These are phyloP conservation scores for Diachasmimorpha longicaudata DNA, from an alignment of 1,140 invertebrate genomes.

Conservation along the genomic window DNA sequence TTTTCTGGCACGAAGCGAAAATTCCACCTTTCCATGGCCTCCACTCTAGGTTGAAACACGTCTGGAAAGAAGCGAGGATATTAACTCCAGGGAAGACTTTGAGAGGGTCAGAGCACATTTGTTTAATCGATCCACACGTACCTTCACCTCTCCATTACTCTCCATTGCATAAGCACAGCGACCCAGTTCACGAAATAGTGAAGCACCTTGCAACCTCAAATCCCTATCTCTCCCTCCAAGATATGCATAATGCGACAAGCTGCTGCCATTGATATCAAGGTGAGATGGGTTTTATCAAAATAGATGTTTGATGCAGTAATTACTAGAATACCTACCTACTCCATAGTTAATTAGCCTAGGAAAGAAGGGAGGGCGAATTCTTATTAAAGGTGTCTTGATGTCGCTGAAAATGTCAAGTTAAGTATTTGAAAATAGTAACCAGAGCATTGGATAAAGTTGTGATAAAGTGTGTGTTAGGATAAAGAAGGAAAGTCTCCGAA, in stretches of 20 bases:
- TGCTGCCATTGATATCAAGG: neutral
- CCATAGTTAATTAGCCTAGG: too few relatives aligned
- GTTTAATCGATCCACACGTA: constrained; percentile 16
- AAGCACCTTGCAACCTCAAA: neutral
- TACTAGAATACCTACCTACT: neutral
- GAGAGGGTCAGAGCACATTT: constrained; percentile 2
- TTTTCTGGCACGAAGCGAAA: neutral
- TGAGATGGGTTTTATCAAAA: neutral
- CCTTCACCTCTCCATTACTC: neutral
- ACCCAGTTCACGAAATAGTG: neutral
- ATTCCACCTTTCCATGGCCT: neutral
- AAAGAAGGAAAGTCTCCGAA: too few relatives aligned
- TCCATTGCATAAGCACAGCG: neutral
- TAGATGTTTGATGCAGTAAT: neutral
- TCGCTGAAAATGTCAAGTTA: too few relatives aligned
- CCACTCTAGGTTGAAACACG: neutral
- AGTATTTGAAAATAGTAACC: too few relatives aligned
- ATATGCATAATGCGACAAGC: neutral
- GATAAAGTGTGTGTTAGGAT: too few relatives aligned
- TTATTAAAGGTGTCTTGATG: too few relatives aligned
- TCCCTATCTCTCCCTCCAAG: neutral
- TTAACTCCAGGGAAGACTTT: neutral
- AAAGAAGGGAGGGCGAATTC: too few relatives aligned
- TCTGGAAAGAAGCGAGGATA: neutral
- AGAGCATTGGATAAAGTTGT: too few relatives aligned